These are phyloP conservation scores for Mycetomoellerius zeteki DNA, from an alignment of 1,140 invertebrate genomes.

Conservation along the genomic window DNA sequence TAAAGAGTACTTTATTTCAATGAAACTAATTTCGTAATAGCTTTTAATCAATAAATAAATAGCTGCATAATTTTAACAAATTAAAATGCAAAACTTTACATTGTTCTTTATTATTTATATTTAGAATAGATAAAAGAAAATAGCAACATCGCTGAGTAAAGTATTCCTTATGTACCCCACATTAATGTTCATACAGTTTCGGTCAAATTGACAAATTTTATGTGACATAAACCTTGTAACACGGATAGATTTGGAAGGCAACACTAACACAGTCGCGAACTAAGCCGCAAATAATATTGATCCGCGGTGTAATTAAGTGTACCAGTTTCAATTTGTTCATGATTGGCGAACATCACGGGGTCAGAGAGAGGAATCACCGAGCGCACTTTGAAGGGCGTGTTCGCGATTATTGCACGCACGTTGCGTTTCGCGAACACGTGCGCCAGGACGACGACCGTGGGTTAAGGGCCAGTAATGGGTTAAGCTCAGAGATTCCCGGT, in stretches of 20 bases:
- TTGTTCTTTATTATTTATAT: background rate
- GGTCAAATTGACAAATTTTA: conserved; percentile 7
- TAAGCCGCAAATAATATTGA: conserved; percentile 51
- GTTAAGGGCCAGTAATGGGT: conserved; percentile 71
- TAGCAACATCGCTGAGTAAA: background rate
- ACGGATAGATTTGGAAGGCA: conserved; percentile 35
- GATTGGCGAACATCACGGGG: conserved; percentile 57
- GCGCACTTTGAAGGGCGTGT: conserved; percentile 67
- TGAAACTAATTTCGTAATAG: background rate
- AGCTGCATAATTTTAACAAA: background rate
- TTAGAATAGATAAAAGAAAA: background rate
- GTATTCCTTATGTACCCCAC: background rate
- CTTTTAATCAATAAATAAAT: conserved; percentile 14
- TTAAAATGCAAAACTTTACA: background rate
- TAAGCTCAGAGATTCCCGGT: conserved; percentile 75
- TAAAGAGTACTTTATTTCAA: background rate
- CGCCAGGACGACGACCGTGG: conserved; percentile 56
- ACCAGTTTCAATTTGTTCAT: conserved; percentile 70
- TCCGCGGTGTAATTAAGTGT: conserved; percentile 54
- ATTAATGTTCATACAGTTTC: background rate
- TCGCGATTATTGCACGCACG: conserved; percentile 70
- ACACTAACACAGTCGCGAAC: background rate
- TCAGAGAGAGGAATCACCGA: conserved; percentile 66
- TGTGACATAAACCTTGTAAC: conserved; percentile 5
- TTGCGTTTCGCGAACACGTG: conserved; percentile 65